Evolutionary conservation across 2,113 vertebrate species (phyloP).

Genomic region (Leptobrachium ailaonicum): DNA sequence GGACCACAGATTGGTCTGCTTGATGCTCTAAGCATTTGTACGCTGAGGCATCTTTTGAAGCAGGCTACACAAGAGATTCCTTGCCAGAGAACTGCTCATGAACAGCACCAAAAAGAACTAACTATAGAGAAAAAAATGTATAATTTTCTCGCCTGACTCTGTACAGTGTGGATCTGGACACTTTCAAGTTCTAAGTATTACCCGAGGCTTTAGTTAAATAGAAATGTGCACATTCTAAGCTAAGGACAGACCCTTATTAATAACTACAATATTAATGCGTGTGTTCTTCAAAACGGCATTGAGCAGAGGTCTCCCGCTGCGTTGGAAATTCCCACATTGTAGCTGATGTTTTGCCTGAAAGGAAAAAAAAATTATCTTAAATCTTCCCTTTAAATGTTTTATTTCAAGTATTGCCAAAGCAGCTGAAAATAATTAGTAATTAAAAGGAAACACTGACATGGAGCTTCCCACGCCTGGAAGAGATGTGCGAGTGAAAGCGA

Average conservation of each 20-base stretch:
- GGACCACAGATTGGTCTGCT: too few relatives aligned
- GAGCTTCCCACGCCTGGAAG: slow-evolving; percentile 69
- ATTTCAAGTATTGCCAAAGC: slow-evolving; percentile 77
- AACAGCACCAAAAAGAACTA: too few relatives aligned
- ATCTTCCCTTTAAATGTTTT: slow-evolving; percentile 68
- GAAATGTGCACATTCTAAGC: background rate
- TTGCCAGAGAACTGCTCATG: too few relatives aligned
- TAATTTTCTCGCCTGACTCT: background rate
- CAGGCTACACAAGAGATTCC: too few relatives aligned
- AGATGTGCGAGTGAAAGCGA: slow-evolving; percentile 65
- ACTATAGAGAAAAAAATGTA: too few relatives aligned
- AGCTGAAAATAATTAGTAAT: slow-evolving; percentile 93
- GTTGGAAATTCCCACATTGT: slow-evolving; percentile 52
- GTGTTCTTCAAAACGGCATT: slow-evolving; percentile 5
- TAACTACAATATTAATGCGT: background rate
- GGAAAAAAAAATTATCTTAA: slow-evolving; percentile 58
- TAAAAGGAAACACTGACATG: slow-evolving; percentile 87
- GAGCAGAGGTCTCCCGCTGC: slow-evolving; percentile 54
- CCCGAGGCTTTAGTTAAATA: background rate
- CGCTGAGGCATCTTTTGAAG: too few relatives aligned
- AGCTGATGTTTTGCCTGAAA: slow-evolving; percentile 38
- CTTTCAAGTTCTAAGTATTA: background rate
- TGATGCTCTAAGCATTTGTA: too few relatives aligned
- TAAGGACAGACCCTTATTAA: background rate
- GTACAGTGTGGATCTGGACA: background rate